Conservation (phyloP, 2,797 vertebrate genomes). For the Heterohyrax brucei region DNA sequence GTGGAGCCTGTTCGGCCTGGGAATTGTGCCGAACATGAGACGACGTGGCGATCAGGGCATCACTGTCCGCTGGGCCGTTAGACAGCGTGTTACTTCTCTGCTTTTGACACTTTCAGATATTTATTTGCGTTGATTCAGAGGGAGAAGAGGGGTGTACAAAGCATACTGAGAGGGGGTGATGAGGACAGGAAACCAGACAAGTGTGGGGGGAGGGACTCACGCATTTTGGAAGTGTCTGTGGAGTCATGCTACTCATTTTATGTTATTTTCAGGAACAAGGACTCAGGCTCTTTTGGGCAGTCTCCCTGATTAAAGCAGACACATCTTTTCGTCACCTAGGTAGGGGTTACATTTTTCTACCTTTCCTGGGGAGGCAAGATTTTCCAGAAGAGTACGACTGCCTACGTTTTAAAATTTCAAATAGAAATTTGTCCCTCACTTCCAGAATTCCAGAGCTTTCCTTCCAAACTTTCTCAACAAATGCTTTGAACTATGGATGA, state of each 20-base stretch:
- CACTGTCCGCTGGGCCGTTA: rapidly evolving
- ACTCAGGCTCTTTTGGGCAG: constrained; percentile 70
- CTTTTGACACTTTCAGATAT: constrained; percentile 56
- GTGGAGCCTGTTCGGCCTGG: background rate
- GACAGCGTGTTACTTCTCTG: background rate
- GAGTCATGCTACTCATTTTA: rapidly evolving
- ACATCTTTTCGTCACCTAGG: background rate
- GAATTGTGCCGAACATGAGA: background rate
- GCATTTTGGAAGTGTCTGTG: background rate
- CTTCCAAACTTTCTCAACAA: background rate
- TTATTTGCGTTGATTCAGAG: constrained; percentile 8
- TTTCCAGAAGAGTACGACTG: constrained; percentile 27
- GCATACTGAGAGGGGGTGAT: background rate
- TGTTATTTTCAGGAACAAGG: background rate
- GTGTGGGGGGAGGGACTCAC: rapidly evolving
- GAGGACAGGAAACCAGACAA: background rate
- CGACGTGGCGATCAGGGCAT: background rate
- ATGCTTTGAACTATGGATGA: background rate
- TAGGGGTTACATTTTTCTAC: background rate
- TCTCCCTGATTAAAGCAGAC: constrained; percentile 71
- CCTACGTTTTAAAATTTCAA: background rate
- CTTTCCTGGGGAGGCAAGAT: constrained; percentile 50
- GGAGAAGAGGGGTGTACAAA: background rate
- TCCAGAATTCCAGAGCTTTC: background rate
- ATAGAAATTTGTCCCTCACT: background rate